phyloP scores from a whole-genome alignment of 2,113 vertebrate genomes.

The Daphoenositta chrysoptera region DNA sequence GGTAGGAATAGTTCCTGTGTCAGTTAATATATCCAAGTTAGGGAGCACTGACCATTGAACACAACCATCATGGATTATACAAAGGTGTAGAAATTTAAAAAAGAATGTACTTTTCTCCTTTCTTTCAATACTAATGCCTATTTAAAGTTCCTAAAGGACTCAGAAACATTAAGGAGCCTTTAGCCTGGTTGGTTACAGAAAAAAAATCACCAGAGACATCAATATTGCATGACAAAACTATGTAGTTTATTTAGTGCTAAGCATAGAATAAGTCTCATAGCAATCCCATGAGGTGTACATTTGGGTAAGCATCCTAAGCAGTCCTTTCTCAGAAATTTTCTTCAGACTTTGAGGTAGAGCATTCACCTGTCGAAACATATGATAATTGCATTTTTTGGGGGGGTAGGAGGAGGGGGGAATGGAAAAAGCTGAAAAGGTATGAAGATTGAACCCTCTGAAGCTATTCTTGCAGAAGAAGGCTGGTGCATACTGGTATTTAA shows the following conservation, averaged over 20 bases:
- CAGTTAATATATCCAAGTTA: background rate
- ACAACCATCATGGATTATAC: background rate
- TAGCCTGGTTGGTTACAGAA: background rate
- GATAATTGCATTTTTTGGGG: accelerated
- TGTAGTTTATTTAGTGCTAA: background rate
- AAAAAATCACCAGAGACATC: background rate
- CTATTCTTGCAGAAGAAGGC: background rate
- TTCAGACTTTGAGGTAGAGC: background rate
- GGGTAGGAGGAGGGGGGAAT: too few species aligned
- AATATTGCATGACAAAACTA: background rate
- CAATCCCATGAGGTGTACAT: background rate
- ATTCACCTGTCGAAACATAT: background rate
- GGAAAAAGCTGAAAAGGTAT: background rate
- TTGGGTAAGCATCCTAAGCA: background rate
- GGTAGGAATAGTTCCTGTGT: background rate
- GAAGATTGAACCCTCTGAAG: background rate
- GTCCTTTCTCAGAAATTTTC: background rate
- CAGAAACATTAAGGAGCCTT: background rate
- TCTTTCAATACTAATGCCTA: background rate
- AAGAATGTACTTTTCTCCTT: background rate
- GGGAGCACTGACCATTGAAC: background rate
- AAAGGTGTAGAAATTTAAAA: background rate
- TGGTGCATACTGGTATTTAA: background rate
- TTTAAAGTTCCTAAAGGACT: background rate
- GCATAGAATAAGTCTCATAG: background rate